These are phyloP conservation scores for Lagopus leucura DNA, from an alignment of 2,113 vertebrate genomes.

Conservation along the genomic window DNA sequence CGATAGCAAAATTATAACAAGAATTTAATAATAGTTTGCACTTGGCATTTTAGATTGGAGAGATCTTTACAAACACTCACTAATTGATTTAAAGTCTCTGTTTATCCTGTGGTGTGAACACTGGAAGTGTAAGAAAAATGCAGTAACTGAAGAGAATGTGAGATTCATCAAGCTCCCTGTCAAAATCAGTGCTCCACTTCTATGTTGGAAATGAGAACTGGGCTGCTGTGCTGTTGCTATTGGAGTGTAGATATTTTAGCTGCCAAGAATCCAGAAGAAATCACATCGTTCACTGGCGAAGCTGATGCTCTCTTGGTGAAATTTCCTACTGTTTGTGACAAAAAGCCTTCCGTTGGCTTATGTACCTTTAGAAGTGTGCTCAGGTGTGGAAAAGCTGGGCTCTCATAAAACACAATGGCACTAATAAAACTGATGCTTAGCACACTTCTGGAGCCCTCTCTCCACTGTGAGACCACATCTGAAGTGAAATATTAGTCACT, in stretches of 20 bases:
- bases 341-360: neutral
- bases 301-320: neutral
- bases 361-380: neutral
- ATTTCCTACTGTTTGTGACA: neutral
- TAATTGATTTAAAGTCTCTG: constrained; percentile 15
- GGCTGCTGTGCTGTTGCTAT: neutral
- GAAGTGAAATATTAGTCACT: neutral
- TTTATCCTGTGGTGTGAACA: neutral
- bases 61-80: constrained; percentile 10
- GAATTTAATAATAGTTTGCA: neutral
- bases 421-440: neutral
- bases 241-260: neutral
- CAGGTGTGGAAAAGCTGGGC: neutral
- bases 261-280: neutral
- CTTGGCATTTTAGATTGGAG: constrained; percentile 14
- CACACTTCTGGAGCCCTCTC: neutral
- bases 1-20: constrained; percentile 10
- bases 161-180: neutral
- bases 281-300: neutral
- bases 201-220: neutral
- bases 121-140: neutral
- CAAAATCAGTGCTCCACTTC: neutral
- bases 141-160: neutral
- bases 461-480: neutral
- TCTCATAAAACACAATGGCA: neutral